A percentile compares a stretch with the other conserved stretches of the same genome.
phyloP scores from a whole-genome alignment of 1,140 invertebrate genomes.

The Oscheius sp. region DNA sequence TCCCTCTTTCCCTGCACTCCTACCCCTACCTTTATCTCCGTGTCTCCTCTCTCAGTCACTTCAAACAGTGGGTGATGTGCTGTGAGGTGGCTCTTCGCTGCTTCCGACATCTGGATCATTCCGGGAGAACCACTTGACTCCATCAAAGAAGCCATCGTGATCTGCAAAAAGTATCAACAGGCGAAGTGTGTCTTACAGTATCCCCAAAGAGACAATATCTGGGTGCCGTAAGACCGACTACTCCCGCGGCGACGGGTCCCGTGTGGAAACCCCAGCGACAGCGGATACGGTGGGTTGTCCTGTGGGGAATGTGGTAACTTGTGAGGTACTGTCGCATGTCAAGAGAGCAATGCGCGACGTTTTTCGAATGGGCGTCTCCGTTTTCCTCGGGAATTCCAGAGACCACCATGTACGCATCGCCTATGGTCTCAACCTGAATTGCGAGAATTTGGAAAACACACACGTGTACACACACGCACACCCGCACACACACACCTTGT shows the following conservation, averaged over 20 bases:
- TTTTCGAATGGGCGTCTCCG: slow-evolving; percentile 44
- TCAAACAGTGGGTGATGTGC: slow-evolving; percentile 46
- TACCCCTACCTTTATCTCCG: slow-evolving; percentile 53
- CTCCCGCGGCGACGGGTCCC: slow-evolving; percentile 55
- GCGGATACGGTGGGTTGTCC: slow-evolving; percentile 37
- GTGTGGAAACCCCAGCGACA: slow-evolving; percentile 58
- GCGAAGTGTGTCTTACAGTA: slow-evolving; percentile 68
- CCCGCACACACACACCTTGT: slow-evolving; percentile 60
- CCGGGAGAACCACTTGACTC: slow-evolving; percentile 67
- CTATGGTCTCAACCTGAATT: slow-evolving; percentile 52
- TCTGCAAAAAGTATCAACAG: slow-evolving; percentile 23
- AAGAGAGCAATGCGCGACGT: slow-evolving; percentile 53
- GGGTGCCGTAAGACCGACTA: slow-evolving; percentile 63
- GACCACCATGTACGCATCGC: slow-evolving; percentile 54
- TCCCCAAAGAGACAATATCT: slow-evolving; percentile 75
- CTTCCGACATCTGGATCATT: slow-evolving; percentile 56
- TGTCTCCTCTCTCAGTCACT: slow-evolving; percentile 45
- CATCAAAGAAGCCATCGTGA: slow-evolving; percentile 84
- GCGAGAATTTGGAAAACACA: background rate
- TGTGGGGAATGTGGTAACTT: slow-evolving; percentile 52
- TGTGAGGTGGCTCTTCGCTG: slow-evolving; percentile 38
- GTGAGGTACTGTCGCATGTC: slow-evolving; percentile 53
- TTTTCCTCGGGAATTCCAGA: slow-evolving; percentile 59
- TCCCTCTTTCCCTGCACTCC: background rate
- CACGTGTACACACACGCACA: background rate